These are phyloP conservation scores for Pheosia gnoma DNA, from an alignment of 2,888 invertebrate species.

Conservation along the genomic window DNA sequence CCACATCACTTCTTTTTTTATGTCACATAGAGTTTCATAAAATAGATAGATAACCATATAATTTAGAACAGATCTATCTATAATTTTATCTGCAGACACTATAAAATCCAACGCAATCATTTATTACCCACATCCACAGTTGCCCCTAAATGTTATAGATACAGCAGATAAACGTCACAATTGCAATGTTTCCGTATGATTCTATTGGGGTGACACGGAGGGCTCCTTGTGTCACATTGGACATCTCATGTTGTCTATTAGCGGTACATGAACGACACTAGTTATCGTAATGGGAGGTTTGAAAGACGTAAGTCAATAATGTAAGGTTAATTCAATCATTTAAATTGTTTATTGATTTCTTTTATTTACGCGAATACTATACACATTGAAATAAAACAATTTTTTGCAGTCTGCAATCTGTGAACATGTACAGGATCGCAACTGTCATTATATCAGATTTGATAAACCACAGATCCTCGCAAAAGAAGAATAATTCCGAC, in stretches of 20 bases:
- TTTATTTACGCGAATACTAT: too few species aligned
- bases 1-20: too few species aligned
- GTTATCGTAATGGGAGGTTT: slow-evolving; percentile 56
- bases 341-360: too few species aligned
- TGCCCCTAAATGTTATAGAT: slow-evolving; percentile 45
- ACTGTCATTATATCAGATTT: too few species aligned
- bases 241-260: slow-evolving; percentile 70
- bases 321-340: slow-evolving; percentile 17
- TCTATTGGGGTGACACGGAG: slow-evolving; percentile 58
- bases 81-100: not conserved
- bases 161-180: slow-evolving; percentile 48
- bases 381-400: too few species aligned
- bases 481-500: too few species aligned
- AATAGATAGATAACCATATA: too few species aligned
- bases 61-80: too few species aligned
- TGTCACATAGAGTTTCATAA: too few species aligned
- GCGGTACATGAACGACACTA: slow-evolving; percentile 64
- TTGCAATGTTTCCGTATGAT: slow-evolving; percentile 73
- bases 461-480: too few species aligned
- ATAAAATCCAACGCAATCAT: slow-evolving; percentile 23
- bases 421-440: too few species aligned
- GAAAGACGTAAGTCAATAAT: slow-evolving; percentile 52
- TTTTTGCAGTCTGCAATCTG: too few species aligned
- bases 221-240: slow-evolving; percentile 70
- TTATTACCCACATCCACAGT: slow-evolving; percentile 29